Conservation (phyloP, 1,140 invertebrate genomes). For the Caenorhabditis latens region DNA sequence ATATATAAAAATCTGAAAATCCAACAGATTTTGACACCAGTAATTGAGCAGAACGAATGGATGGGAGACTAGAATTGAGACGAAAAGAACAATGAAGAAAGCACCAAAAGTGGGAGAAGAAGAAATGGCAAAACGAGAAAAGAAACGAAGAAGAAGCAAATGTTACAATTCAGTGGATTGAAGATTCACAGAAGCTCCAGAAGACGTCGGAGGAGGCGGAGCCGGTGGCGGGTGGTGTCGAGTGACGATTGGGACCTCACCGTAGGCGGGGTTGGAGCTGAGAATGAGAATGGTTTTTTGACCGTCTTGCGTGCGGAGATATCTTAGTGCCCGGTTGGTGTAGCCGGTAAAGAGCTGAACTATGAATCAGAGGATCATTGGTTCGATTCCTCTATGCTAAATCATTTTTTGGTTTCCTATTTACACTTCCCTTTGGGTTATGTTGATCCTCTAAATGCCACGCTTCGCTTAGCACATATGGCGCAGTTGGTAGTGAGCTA, state of each 20-base stretch:
- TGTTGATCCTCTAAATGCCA: no score
- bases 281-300: neutral
- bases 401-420: no score
- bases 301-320: neutral
- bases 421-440: no score
- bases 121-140: neutral
- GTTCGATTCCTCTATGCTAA: no score
- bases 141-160: neutral
- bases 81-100: neutral
- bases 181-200: slow-evolving; percentile 18
- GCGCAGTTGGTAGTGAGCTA: neutral
- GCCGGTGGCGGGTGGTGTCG: slow-evolving; percentile 9
- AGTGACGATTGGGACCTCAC: neutral
- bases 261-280: slow-evolving; percentile 26
- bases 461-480: neutral
- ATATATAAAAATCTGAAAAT: slow-evolving; percentile 4
- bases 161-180: slow-evolving; percentile 63
- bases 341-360: no score
- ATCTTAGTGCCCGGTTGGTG: no score
- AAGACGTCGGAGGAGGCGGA: slow-evolving; percentile 19
- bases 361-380: no score
- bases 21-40: neutral
- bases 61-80: neutral
- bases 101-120: neutral
- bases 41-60: slow-evolving; percentile 13